These are phyloP conservation scores for Branchipolynoe longqiensis DNA, from an alignment of 2,888 invertebrate genomes.

Conservation along the genomic window DNA sequence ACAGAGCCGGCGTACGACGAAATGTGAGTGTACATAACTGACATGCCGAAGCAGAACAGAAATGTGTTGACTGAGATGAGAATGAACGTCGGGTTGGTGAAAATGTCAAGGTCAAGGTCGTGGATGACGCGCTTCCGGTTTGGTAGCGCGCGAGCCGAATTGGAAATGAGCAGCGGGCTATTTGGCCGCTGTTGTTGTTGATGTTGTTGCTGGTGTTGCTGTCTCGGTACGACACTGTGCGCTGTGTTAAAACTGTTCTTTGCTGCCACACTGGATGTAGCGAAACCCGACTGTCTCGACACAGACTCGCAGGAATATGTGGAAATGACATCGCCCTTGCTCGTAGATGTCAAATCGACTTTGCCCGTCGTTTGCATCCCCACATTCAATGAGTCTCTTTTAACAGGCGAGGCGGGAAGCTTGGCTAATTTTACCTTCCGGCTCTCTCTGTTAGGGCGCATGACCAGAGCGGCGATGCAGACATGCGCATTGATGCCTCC, in stretches of 20 bases:
- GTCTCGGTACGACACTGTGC: background rate
- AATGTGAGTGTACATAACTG: slow-evolving; percentile 71
- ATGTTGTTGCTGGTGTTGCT: no score
- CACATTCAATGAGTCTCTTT: background rate
- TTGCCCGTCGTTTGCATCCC: no score
- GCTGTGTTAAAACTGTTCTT: slow-evolving; percentile 6
- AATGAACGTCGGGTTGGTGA: slow-evolving; percentile 18
- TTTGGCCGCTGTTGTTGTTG: background rate
- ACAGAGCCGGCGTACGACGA: slow-evolving; percentile 67
- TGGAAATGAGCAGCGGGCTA: background rate
- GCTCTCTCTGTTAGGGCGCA: slow-evolving; percentile 25
- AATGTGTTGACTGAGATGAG: slow-evolving; percentile 68
- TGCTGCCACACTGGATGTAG: background rate
- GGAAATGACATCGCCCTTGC: background rate
- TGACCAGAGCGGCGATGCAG: slow-evolving; percentile 20
- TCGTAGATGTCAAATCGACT: no score
- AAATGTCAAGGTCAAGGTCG: slow-evolving; percentile 34
- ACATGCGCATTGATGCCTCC: slow-evolving; percentile 47
- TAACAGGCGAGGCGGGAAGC: background rate
- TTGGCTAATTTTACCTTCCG: background rate
- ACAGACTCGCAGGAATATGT: no score
- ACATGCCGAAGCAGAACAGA: slow-evolving; percentile 71
- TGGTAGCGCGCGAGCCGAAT: background rate
- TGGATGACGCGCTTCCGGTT: background rate
- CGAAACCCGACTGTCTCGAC: background rate